Conservation (phyloP, 1,140 invertebrate genomes). For the Fopius arisanus region DNA sequence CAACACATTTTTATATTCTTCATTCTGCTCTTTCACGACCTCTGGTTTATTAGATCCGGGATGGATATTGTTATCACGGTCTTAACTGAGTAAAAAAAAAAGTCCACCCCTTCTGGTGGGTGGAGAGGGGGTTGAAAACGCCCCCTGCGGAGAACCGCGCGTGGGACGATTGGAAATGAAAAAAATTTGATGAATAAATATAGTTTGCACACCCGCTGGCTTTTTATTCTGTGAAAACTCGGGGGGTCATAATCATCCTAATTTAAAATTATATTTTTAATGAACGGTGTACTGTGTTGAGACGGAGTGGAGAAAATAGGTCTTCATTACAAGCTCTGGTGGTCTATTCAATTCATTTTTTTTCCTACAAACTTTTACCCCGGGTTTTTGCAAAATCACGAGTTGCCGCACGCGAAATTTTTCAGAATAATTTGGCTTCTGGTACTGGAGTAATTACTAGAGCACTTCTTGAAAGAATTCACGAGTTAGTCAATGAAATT, state of each 20-base stretch:
- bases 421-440: too few relatives aligned
- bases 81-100: slow-evolving; percentile 54
- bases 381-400: too few relatives aligned
- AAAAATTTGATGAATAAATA: background rate
- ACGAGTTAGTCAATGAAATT: too few relatives aligned
- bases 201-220: slow-evolving; percentile 40
- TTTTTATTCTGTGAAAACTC: slow-evolving; percentile 37
- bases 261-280: slow-evolving; percentile 7
- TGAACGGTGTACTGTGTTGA: background rate
- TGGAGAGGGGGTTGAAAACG: background rate
- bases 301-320: too few relatives aligned
- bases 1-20: slow-evolving; percentile 10
- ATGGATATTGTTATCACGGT: slow-evolving; percentile 60
- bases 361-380: too few relatives aligned
- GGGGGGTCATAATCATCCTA: background rate
- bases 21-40: background rate
- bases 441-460: too few relatives aligned
- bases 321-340: too few relatives aligned
- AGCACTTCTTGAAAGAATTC: too few relatives aligned
- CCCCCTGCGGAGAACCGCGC: slow-evolving; percentile 21
- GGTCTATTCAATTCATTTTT: too few relatives aligned
- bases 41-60: slow-evolving; percentile 49
- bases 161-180: slow-evolving; percentile 14
- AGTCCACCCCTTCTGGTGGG: slow-evolving; percentile 1
- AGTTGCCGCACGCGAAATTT: too few relatives aligned